Evolutionary conservation across 2,113 vertebrate genomes (phyloP).

Genomic region (Periophthalmodon schlosseri): DNA sequence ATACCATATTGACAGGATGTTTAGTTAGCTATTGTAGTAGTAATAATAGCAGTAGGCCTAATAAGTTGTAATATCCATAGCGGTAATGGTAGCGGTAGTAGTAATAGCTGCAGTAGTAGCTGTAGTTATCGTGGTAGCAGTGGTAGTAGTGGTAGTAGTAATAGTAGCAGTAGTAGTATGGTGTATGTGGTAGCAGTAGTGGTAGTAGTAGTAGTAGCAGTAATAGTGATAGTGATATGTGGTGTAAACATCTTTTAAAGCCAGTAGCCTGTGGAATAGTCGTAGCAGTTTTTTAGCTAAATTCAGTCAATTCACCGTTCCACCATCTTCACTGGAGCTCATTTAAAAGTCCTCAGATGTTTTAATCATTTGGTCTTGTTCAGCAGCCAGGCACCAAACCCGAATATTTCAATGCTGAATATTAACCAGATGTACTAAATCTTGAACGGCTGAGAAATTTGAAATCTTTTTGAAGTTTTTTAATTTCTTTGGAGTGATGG

Average conservation of each 20-base stretch:
- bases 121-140: no score
- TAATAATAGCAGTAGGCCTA: no score
- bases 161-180: no score
- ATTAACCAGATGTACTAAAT: neutral
- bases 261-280: neutral
- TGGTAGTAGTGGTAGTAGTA: no score
- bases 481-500: neutral
- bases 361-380: conserved; percentile 14
- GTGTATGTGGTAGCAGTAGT: no score
- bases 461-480: conserved; percentile 6
- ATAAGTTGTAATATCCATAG: no score
- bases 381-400: neutral
- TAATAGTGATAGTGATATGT: no score
- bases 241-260: neutral
- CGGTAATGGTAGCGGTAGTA: no score
- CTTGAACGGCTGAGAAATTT: conserved; percentile 2
- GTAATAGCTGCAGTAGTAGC: no score
- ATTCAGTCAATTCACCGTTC: neutral
- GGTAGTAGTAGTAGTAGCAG: no score
- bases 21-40: no score
- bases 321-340: neutral
- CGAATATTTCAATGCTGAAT: neutral
- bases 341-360: conserved; percentile 15
- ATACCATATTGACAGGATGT: no score
- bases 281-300: neutral